phyloP scores from a whole-genome alignment of 2,113 vertebrate genomes.

The Regulus satrapa region DNA sequence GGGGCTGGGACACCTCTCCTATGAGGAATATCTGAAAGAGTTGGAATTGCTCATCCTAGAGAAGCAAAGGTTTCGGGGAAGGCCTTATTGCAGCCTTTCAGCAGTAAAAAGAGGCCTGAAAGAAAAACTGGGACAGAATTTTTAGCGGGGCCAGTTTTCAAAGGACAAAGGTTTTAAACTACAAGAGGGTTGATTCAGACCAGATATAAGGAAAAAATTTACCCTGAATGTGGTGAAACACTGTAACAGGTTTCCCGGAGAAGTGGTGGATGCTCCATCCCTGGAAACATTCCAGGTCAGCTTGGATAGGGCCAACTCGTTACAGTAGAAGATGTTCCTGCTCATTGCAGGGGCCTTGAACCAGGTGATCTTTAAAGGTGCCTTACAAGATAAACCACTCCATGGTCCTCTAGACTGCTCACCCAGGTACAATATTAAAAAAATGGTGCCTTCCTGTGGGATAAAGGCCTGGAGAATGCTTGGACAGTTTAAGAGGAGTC shows the following conservation, averaged over 20 bases:
- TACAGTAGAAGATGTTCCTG: not conserved
- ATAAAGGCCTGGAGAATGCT: not conserved
- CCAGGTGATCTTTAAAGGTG: not conserved
- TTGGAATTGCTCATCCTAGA: not conserved
- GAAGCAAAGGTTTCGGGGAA: accelerated
- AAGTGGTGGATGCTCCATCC: not conserved
- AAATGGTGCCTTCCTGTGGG: not conserved
- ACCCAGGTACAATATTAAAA: not conserved
- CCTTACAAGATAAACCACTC: not conserved
- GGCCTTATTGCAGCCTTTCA: not conserved
- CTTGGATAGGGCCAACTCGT: accelerated
- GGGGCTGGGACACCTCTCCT: not conserved
- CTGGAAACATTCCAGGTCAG: not conserved
- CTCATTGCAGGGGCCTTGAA: accelerated
- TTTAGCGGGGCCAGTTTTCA: not conserved
- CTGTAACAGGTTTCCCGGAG: not conserved
- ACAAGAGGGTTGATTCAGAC: not conserved
- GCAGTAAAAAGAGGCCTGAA: not conserved
- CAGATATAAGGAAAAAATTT: not conserved
- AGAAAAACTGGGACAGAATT: not conserved
- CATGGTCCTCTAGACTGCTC: not conserved
- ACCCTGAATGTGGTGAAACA: accelerated
- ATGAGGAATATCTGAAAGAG: not conserved
- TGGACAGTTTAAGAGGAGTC: not conserved
- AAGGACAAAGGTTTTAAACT: not conserved